Evolutionary conservation across 1,140 invertebrate species (phyloP).

Genomic region (Arctopsyche grandis): DNA sequence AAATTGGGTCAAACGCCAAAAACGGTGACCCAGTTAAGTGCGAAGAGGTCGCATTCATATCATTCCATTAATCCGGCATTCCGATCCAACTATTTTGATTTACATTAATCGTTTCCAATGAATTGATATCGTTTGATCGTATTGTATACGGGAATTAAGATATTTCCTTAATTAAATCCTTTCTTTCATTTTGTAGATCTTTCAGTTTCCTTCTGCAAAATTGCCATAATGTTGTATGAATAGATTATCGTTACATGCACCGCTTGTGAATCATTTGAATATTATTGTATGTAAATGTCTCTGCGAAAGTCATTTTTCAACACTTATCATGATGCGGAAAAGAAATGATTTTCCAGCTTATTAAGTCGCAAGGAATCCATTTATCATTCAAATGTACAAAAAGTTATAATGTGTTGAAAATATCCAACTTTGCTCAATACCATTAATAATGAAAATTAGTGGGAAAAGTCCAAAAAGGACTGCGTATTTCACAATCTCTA

Average conservation of each 20-base stretch:
- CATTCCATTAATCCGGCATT: too few relatives aligned
- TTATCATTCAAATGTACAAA: neutral
- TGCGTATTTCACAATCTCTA: neutral
- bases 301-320: neutral
- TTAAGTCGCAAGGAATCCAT: neutral
- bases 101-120: too few relatives aligned
- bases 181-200: too few relatives aligned
- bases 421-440: neutral
- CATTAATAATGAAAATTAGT: neutral
- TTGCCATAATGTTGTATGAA: too few relatives aligned
- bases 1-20: slow-evolving; percentile 15
- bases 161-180: too few relatives aligned
- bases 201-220: too few relatives aligned
- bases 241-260: neutral
- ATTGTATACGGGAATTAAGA: too few relatives aligned
- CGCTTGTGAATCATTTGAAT: neutral
- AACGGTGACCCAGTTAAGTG: slow-evolving; percentile 11
- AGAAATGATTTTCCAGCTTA: neutral
- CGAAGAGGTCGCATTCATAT: neutral
- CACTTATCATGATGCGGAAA: slow-evolving; percentile 5
- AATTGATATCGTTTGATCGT: too few relatives aligned
- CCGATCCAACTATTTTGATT: too few relatives aligned
- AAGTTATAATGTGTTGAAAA: slow-evolving; percentile 5
- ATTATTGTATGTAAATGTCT: neutral
- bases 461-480: too few relatives aligned